These are phyloP conservation scores for Thereva nobilitata DNA, from an alignment of 2,888 invertebrate species.

Conservation along the genomic window DNA sequence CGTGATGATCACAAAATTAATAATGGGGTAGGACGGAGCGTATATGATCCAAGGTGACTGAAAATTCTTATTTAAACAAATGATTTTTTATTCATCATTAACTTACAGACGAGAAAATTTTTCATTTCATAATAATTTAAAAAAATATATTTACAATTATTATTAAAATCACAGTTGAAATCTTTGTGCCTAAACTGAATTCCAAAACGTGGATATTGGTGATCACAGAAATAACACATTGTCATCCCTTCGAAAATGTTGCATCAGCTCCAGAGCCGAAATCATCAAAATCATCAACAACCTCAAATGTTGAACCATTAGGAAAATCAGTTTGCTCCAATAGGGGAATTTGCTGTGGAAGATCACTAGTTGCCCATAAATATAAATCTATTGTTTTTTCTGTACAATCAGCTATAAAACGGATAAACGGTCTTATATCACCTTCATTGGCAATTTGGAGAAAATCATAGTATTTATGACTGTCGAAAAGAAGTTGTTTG, in stretches of 20 bases:
- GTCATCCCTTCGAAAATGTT: slow-evolving; percentile 8
- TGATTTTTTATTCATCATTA: too few relatives aligned
- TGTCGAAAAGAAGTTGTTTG: slow-evolving; percentile 44
- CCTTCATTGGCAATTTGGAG: slow-evolving; percentile 91
- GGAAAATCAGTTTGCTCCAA: slow-evolving; percentile 58
- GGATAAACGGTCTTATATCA: slow-evolving; percentile 91
- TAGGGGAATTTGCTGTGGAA: slow-evolving; percentile 69
- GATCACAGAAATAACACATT: neutral
- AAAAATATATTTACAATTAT: slow-evolving; percentile 7
- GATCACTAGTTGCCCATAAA: slow-evolving; percentile 79
- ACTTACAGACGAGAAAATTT: too few relatives aligned
- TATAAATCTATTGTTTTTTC: slow-evolving; percentile 87
- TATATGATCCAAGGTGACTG: too few relatives aligned
- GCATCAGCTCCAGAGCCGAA: neutral
- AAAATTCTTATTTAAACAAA: too few relatives aligned
- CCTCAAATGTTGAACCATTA: slow-evolving; percentile 33
- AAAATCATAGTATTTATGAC: slow-evolving; percentile 84
- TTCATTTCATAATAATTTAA: too few relatives aligned
- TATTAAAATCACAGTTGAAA: slow-evolving; percentile 39
- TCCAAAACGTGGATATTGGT: slow-evolving; percentile 15
- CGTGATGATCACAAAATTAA: too few relatives aligned
- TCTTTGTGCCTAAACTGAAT: slow-evolving; percentile 38
- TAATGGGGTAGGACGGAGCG: too few relatives aligned
- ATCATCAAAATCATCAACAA: slow-evolving; percentile 30
- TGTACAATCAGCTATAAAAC: slow-evolving; percentile 93